Evolutionary conservation across 2,888 invertebrate species (phyloP), one percentile per base, ranked within the genome.

Genomic region (Silvanus unidentatus): DNA sequence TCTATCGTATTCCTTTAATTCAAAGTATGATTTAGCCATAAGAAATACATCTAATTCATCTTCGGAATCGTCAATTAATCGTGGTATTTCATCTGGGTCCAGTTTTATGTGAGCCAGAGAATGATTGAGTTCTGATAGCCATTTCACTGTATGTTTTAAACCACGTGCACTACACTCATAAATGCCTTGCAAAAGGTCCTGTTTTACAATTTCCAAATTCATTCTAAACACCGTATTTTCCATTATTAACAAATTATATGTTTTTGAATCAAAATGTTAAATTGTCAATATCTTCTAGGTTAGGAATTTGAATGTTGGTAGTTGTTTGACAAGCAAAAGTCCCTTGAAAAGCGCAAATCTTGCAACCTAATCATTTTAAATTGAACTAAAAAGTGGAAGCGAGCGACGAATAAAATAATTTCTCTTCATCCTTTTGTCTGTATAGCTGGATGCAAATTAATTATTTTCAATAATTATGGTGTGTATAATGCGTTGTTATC

Each of bases 1-100:
- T 62, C 91, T 77, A 61, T 93, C 92, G 68, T 92, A 96, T 69
- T 97, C 96, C 58, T 88, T 86, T 36, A 87, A 75, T 71, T 95
- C 92, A 65, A 93, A 94, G 68, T 90, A 94, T 50, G 86, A 84
- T 69, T 90, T 92, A 0, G 91, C 89, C 53, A 94, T 68, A 32
- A 79, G 77, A 67, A 88, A 94, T 15, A 76, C 73, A 62, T 88
- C 88, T 50, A 77, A 76, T 57, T 89, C 88, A 44, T 82, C 79
- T 16, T 73, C 74, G 6, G 73, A 69, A 38, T 77, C 74, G 5
- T 74, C 69, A 30, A 75, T 68, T 38, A 76, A 74, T 2, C 71
- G 64, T 2, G 68, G 62, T 35, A 72, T 64, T 43, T 83, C 80
- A 52, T 78, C 75, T 35, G 74, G 70, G 34, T 69, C 63, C 43